phyloP scores from a whole-genome alignment of 2,888 invertebrate species.

The Tortricodes alternella region DNA sequence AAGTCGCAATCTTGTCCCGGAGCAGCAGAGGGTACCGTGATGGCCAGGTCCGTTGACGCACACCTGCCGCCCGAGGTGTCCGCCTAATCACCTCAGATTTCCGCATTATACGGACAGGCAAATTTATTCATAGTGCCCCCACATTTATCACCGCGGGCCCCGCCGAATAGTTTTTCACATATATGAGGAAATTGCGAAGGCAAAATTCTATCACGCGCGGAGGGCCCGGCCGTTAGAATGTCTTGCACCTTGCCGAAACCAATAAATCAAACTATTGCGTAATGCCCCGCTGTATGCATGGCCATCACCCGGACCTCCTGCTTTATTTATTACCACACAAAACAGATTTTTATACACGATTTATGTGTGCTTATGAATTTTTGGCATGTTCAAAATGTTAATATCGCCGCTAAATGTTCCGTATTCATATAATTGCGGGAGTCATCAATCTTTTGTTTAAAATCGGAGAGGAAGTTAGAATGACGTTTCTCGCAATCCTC shows the following conservation, averaged over 20 bases:
- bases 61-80: conserved; percentile 50
- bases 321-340: conserved; percentile 73
- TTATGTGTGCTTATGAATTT: conserved; percentile 52
- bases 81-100: conserved; percentile 75
- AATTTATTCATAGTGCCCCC: conserved; percentile 76
- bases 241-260: conserved; percentile 76
- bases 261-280: conserved; percentile 81
- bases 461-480: conserved; percentile 26
- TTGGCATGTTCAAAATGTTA: conserved; percentile 43
- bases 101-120: conserved; percentile 53
- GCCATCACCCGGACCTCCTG: conserved; percentile 60
- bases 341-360: conserved; percentile 72
- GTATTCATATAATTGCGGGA: conserved; percentile 13
- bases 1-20: not conserved
- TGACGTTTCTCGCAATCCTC: not conserved
- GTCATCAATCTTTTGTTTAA: conserved; percentile 20
- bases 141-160: conserved; percentile 73
- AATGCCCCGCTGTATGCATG: conserved; percentile 78
- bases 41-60: conserved; percentile 38
- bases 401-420: conserved; percentile 38
- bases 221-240: conserved; percentile 67
- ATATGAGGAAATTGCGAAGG: conserved; percentile 70
- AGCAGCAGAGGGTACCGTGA: conserved; percentile 11
- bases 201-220: conserved; percentile 71
- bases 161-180: conserved; percentile 71